Evolutionary conservation across 92 coral and sea anemone genomes (phyloP).

Genomic region (Diadumene lineata): DNA sequence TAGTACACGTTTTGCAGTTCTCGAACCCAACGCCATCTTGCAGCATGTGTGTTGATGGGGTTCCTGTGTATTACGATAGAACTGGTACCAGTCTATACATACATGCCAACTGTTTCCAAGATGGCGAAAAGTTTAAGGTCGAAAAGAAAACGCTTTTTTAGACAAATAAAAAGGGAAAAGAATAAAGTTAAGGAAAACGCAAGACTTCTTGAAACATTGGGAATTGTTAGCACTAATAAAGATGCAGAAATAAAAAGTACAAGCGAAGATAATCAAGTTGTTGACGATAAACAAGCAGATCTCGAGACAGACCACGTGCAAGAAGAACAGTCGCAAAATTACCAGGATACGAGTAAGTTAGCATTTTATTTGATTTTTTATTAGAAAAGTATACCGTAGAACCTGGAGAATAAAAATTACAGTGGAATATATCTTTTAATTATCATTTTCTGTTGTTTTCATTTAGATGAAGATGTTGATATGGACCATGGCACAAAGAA

Average conservation of each 20-base stretch:
- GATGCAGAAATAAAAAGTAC: conserved; percentile 47
- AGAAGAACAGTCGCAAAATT: neutral
- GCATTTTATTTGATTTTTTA: neutral
- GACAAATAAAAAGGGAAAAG: conserved; percentile 78
- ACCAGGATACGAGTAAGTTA: conserved; percentile 15
- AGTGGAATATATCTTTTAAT: no score
- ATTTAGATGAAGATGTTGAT: conserved; percentile 11
- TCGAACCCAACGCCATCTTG: conserved; percentile 80
- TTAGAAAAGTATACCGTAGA: neutral
- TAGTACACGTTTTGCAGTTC: conserved; percentile 73
- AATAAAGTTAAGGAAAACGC: conserved; percentile 75
- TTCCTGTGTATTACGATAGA: conserved; percentile 12
- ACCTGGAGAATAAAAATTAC: no score
- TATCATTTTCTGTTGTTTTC: no score
- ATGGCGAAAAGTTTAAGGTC: conserved; percentile 99
- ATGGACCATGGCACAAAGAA: conserved; percentile 45
- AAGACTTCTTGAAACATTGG: conserved; percentile 61
- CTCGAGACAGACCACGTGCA: conserved; percentile 32
- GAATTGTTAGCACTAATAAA: conserved; percentile 57
- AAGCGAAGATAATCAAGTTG: conserved; percentile 3
- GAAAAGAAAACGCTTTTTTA: conserved; percentile 83
- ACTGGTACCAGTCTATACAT: neutral
- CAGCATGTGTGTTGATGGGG: neutral
- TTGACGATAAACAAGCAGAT: conserved; percentile 23
- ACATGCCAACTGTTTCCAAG: conserved; percentile 6